Base-by-base conservation (phyloP, 2,888 invertebrate genomes). In the Zygothrica quintamaculata region DNA sequence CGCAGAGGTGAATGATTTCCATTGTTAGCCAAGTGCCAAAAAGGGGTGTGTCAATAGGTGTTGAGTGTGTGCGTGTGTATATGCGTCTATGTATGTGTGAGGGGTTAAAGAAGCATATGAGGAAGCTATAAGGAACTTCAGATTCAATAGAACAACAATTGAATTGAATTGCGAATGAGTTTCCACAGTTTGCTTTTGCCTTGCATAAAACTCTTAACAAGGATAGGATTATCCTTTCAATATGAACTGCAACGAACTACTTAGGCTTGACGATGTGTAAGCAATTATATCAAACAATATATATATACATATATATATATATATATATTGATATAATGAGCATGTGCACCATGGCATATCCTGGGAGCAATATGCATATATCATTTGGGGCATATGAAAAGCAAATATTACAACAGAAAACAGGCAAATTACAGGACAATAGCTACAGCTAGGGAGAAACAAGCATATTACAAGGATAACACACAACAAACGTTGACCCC, bases 381-480 rank as follows among this genome's bases (percentile, higher is more conserved):
- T 79, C 55, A 73, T n/a, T n/a, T 61, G 39, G 42, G 53, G 34
- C 70, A 58, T 84, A 84, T 79, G 81, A 77, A 80, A 84, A 60
- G 78, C 65, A 87, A 87, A 87, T 74, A 84, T 43, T 37, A 52
- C 51, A 53, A 46, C 36, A 40, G 52, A 56, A 52, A 65, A 48
- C 53, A 42, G 78, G 70, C 64, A 80, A 87, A 87, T 85, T 74
- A 71, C 61, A 67, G 46, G 71, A 87, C 88, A 87, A 87, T 82
- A 72, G 18, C 3, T 60, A 64, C 50, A 57, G 65, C 36, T 64
- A 55, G 48, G 65, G 58, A 52, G n/a, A 76, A 76, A 70, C 85
- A 81, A 70, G 85, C 86, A 86, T 74, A 78, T 78, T 78, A 86
- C 87, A 78, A 79, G 78, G 77, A 84, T 82, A 82, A 62, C 79